These are phyloP conservation scores for Diloba caeruleocephala DNA, from an alignment of 2,888 invertebrate genomes.

Conservation along the genomic window DNA sequence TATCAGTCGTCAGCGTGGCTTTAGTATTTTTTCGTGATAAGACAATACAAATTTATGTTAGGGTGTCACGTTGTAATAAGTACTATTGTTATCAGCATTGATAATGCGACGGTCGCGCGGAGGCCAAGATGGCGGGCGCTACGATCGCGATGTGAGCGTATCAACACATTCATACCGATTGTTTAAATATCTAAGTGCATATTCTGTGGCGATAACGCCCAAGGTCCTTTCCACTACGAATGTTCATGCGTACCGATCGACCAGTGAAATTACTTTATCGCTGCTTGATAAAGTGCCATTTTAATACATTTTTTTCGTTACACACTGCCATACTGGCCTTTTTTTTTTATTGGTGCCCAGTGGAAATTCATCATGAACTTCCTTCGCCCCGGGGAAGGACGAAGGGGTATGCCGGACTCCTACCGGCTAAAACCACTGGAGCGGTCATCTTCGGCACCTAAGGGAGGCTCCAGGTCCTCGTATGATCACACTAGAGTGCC, in stretches of 20 bases:
- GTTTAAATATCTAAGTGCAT: conserved; percentile 75
- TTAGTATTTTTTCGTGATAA: conserved; percentile 80
- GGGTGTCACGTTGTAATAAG: conserved; percentile 82
- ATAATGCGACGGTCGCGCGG: conserved; percentile 80
- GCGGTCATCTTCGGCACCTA: too few relatives aligned
- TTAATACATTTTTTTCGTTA: conserved; percentile 55
- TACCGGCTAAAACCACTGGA: too few relatives aligned
- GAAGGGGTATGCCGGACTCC: too few relatives aligned
- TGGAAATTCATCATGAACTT: too few relatives aligned
- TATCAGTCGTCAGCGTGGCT: conserved; percentile 72
- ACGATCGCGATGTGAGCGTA: conserved; percentile 60
- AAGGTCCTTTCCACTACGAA: conserved; percentile 74
- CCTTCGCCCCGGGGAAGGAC: too few relatives aligned
- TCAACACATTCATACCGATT: conserved; percentile 68
- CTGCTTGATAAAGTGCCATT: conserved; percentile 55
- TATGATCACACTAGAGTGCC: too few relatives aligned
- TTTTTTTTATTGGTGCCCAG: too few relatives aligned
- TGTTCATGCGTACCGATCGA: conserved; percentile 57
- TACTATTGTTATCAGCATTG: conserved; percentile 84
- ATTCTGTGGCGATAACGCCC: conserved; percentile 75
- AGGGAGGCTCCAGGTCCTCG: too few relatives aligned
- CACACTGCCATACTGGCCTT: conserved; percentile 59
- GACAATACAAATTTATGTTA: conserved; percentile 87
- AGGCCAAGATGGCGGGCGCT: conserved; percentile 73
- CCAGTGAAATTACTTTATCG: conserved; percentile 64